Percentiles rank a stretch among this genome's conserved stretches.
Conservation (phyloP, 1,140 invertebrate genomes). For the Cotesia typhae region DNA sequence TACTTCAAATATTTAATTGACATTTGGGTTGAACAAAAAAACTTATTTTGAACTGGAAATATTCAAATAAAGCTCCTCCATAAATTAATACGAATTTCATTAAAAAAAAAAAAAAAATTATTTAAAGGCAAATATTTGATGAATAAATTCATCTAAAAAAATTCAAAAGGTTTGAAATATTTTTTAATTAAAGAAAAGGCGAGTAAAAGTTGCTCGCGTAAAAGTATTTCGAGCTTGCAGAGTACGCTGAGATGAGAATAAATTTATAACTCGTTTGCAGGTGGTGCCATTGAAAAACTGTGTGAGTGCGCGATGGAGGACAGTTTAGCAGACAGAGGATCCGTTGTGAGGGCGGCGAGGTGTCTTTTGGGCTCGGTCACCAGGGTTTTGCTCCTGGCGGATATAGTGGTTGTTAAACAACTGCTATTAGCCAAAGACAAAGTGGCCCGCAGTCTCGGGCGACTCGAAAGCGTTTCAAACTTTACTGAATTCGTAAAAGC, state of each 20-base stretch:
- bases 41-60: no score
- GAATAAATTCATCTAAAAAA: no score
- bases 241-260: neutral
- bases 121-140: no score
- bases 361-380: slow-evolving; percentile 95
- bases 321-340: slow-evolving; percentile 74
- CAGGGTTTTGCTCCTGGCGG: slow-evolving; percentile 95
- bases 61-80: no score
- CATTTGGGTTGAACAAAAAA: no score
- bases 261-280: slow-evolving; percentile 64
- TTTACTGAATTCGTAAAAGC: slow-evolving; percentile 99
- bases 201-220: neutral
- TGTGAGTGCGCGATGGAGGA: slow-evolving; percentile 80
- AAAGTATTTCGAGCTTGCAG: neutral
- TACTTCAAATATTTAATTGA: no score
- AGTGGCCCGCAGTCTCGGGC: slow-evolving; percentile 84
- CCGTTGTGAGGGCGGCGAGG: slow-evolving; percentile 89
- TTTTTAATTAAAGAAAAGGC: neutral
- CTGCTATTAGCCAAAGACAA: slow-evolving; percentile 95
- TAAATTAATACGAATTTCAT: neutral
- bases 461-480: slow-evolving; percentile 93
- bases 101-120: no score
- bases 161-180: no score
- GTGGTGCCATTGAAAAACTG: slow-evolving; percentile 87
- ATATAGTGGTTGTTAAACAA: slow-evolving; percentile 98